Percentiles rank a stretch among this genome's conserved stretches.
Evolutionary conservation across 2,888 invertebrate genomes (phyloP).

Genomic region (Acronicta psi): DNA sequence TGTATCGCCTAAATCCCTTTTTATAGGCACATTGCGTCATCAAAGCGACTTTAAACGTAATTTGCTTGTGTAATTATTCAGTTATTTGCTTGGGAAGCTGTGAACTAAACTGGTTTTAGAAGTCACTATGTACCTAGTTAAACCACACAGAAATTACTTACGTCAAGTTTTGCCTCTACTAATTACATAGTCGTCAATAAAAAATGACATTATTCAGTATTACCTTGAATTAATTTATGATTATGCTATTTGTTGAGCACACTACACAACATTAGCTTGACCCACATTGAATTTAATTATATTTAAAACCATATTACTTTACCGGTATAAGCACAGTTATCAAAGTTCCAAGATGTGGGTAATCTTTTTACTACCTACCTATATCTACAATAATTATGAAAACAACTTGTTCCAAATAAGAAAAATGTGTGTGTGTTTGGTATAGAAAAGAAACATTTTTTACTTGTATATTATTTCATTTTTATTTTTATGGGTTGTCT

Average conservation of each 20-base stretch:
- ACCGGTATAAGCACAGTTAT: too few species aligned
- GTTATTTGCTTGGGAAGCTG: constrained; percentile 25
- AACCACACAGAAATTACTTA: constrained; percentile 21
- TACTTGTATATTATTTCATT: too few species aligned
- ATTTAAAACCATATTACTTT: constrained; percentile 1
- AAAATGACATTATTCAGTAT: constrained; percentile 24
- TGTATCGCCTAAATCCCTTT: constrained; percentile 13
- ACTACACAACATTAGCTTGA: background rate
- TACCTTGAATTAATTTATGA: constrained; percentile 15
- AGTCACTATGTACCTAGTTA: constrained; percentile 1
- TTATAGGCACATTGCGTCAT: constrained; percentile 43
- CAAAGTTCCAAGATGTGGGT: too few species aligned
- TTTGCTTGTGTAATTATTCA: constrained; percentile 20
- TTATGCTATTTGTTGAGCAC: background rate
- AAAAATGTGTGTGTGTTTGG: too few species aligned
- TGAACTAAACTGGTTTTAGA: constrained; percentile 50
- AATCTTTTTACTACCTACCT: too few species aligned
- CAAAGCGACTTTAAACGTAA: constrained; percentile 1
- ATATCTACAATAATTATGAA: too few species aligned
- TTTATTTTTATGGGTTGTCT: too few species aligned
- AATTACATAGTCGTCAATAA: constrained; percentile 17
- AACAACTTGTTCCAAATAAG: too few species aligned
- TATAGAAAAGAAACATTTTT: too few species aligned
- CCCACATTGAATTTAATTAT: background rate
- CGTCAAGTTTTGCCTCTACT: constrained; percentile 17